Percentiles rank a stretch among this genome's conserved stretches.
phyloP scores from a whole-genome alignment of 53 echinoderm and acorn worm species.

The Holothuria leucospilota region DNA sequence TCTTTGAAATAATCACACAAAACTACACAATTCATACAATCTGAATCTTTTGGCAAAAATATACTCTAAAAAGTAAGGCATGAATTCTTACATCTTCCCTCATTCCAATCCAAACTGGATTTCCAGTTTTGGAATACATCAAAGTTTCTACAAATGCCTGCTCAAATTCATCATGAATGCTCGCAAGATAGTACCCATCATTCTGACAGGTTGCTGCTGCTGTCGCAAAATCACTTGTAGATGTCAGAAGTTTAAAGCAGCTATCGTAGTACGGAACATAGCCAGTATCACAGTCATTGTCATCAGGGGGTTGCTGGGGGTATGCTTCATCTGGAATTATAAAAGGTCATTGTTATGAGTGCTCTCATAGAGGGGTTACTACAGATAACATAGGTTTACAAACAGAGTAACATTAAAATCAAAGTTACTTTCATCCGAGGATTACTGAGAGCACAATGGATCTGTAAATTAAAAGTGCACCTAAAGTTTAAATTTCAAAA shows the following conservation, averaged over 20 bases:
- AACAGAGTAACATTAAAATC: neutral
- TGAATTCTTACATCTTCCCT: constrained; percentile 40
- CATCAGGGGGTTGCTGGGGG: neutral
- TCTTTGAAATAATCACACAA: too few relatives aligned
- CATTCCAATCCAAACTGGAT: constrained; percentile 84
- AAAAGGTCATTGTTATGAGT: too few relatives aligned
- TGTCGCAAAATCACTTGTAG: constrained; percentile 49
- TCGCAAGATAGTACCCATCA: constrained; percentile 68
- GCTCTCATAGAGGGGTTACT: too few relatives aligned
- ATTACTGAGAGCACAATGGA: too few relatives aligned
- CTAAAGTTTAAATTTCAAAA: too few relatives aligned
- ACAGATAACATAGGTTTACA: neutral
- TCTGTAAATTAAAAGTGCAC: too few relatives aligned
- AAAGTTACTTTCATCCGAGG: too few relatives aligned
- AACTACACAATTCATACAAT: too few relatives aligned
- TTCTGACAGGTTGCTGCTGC: constrained; percentile 66
- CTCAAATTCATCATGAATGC: constrained; percentile 79
- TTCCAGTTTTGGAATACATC: constrained; percentile 50
- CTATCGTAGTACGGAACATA: constrained; percentile 61
- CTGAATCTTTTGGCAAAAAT: too few relatives aligned
- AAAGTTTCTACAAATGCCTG: constrained; percentile 80
- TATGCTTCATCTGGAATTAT: constrained; percentile 51
- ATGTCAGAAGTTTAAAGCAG: constrained; percentile 68
- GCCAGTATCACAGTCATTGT: constrained; percentile 65
- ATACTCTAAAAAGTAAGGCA: neutral